Conservation (phyloP, 2,113 vertebrate genomes). For the Andinoacara biseriatus region DNA sequence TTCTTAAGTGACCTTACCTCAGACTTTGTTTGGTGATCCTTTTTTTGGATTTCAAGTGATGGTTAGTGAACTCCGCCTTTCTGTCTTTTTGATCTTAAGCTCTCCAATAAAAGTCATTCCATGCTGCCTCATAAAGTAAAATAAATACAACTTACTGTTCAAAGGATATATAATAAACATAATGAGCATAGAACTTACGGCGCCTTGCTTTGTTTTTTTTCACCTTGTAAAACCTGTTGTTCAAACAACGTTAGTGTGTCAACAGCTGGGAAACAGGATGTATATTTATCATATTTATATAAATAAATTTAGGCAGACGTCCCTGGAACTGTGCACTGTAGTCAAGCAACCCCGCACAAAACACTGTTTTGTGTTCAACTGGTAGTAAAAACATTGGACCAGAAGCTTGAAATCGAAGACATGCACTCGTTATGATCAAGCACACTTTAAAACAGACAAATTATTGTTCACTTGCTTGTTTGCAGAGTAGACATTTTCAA, state of each 20-base stretch:
- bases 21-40: conserved; percentile 35
- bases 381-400: not conserved
- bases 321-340: not conserved
- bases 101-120: not conserved
- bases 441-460: not conserved
- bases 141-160: not conserved
- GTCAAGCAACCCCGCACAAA: not conserved
- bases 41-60: not conserved
- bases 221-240: not conserved
- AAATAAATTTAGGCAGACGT: not conserved
- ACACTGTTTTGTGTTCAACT: not conserved
- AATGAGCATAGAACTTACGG: not conserved
- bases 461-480: not conserved
- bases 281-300: not conserved
- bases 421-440: not conserved
- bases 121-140: not conserved
- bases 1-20: conserved; percentile 52
- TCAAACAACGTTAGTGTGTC: not conserved
- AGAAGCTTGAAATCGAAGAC: not conserved
- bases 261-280: not conserved
- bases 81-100: not conserved
- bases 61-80: not conserved
- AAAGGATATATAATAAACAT: not conserved
- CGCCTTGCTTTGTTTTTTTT: not conserved
- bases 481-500: not conserved